Base-by-base conservation (phyloP, 2,113 vertebrate species). In the Dinomys branickii region DNA sequence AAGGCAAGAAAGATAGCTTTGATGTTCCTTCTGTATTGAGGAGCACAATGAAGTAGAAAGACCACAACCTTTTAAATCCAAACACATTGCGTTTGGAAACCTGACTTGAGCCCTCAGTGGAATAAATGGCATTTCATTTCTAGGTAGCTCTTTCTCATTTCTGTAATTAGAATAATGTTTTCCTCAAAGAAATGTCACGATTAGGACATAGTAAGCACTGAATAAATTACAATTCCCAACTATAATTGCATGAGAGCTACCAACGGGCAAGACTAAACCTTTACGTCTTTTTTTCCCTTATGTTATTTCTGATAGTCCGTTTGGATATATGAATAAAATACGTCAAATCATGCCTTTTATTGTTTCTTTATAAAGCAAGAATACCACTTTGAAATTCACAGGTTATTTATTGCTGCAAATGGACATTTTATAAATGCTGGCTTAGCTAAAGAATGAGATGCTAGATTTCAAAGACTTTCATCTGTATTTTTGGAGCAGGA, bases 141-240 rank as follows among this genome's bases (percentile, higher is more conserved):
- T 41, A 91, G 50, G 80, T n/a, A 94, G 8, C n/a, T 93, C 17
- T 80, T 94, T 65, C 77, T 85, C 59, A 81, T 75, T 28, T 93
- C 35, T 59, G 33, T 90, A 95, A 85, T 95, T 90, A 85, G 20
- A 95, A 85, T 87, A 85, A 24, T 47, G 77, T 35, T 83, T 14
- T 91, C 81, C 88, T 91, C 33, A 75, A 92, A 71, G 19, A 83
- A 58, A 61, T 88, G 67, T 85, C 28, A 56, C 63, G n/a, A 91
- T 22, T 88, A 44, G 16, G 17, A 56, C n/a, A 84, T 13, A 88
- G 77, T 67, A 71, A 91, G 20, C 50, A 85, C 78, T 61, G 58
- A 88, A 80, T 75, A 91, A 77, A 41, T 7, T 59, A 30, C 35
- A 88, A 81, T 56, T 94, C 87, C 20, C 50, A 17, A 7, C 82